phyloP scores from a whole-genome alignment of 2,888 invertebrate species.

The Glaucopsyche alexis region DNA sequence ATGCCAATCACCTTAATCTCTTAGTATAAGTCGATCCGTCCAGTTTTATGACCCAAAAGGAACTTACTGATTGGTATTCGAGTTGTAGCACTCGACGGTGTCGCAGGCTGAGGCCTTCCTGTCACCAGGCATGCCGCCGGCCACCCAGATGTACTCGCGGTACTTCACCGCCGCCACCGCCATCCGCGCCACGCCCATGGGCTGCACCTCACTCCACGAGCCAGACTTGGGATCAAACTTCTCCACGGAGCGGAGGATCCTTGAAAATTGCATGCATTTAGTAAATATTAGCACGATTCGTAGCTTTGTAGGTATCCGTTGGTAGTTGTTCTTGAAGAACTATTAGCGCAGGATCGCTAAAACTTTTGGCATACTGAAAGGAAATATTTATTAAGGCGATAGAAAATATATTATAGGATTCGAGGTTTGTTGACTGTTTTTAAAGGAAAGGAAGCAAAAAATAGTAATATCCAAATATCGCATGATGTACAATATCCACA shows the following conservation, averaged over 20 bases:
- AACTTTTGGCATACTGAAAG: no score
- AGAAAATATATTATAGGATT: no score
- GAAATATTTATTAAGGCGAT: no score
- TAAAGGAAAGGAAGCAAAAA: no score
- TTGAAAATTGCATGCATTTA: constrained; percentile 44
- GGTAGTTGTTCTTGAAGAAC: no score
- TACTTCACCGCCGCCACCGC: constrained; percentile 82
- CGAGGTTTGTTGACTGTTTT: no score
- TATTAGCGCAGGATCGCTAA: no score
- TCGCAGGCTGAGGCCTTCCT: constrained; percentile 78
- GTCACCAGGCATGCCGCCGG: constrained; percentile 84
- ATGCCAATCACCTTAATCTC: no score
- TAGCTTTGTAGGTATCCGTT: background rate
- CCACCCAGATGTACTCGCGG: constrained; percentile 85
- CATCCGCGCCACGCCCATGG: constrained; percentile 81
- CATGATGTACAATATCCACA: no score
- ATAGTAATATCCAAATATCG: no score
- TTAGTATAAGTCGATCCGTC: no score
- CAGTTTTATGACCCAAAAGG: no score
- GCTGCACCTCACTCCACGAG: constrained; percentile 79
- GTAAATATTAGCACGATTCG: background rate
- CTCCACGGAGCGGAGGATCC: constrained; percentile 82
- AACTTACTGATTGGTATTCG: constrained; percentile 79
- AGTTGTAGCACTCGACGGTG: constrained; percentile 83
- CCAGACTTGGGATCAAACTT: constrained; percentile 79